These are phyloP conservation scores for Periophthalmus modestus DNA, from an alignment of 2,113 vertebrate species.

Conservation along the genomic window DNA sequence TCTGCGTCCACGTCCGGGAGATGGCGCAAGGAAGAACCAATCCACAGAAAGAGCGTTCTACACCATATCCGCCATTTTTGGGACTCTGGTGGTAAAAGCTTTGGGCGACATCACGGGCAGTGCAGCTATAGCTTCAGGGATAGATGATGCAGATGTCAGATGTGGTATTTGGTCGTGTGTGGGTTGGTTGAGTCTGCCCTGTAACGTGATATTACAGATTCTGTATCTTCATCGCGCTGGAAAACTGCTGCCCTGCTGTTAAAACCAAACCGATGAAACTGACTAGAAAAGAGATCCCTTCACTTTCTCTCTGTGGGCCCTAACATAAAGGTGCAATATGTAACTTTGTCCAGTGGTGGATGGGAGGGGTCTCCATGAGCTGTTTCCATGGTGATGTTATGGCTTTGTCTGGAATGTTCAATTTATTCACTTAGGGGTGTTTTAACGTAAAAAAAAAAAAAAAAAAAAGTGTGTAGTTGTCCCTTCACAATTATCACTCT, in stretches of 20 bases:
- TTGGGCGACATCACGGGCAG: background rate
- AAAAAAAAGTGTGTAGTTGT: too few species aligned
- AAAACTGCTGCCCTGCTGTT: background rate
- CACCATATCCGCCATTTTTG: slow-evolving; percentile 10
- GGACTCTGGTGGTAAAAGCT: background rate
- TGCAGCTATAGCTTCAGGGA: fast-evolving
- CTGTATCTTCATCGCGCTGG: slow-evolving; percentile 1
- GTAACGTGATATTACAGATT: background rate
- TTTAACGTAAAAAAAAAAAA: too few species aligned
- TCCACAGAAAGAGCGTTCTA: slow-evolving; percentile 15
- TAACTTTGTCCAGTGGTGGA: too few species aligned
- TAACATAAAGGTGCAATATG: too few species aligned
- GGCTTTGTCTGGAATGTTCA: too few species aligned
- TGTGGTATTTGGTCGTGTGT: background rate
- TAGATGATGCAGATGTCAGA: fast-evolving
- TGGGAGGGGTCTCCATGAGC: too few species aligned
- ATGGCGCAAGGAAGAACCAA: background rate
- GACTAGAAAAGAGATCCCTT: background rate
- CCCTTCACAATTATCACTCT: too few species aligned
- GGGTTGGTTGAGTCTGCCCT: slow-evolving; percentile 7
- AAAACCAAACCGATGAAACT: background rate
- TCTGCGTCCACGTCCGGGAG: background rate
- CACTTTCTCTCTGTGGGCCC: background rate
- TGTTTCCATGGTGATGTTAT: too few species aligned
- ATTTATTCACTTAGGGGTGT: too few species aligned